Evolutionary conservation across 1,140 invertebrate species (phyloP), one percentile per base, ranked within the genome.

Genomic region (Elymnias hypermnestra): DNA sequence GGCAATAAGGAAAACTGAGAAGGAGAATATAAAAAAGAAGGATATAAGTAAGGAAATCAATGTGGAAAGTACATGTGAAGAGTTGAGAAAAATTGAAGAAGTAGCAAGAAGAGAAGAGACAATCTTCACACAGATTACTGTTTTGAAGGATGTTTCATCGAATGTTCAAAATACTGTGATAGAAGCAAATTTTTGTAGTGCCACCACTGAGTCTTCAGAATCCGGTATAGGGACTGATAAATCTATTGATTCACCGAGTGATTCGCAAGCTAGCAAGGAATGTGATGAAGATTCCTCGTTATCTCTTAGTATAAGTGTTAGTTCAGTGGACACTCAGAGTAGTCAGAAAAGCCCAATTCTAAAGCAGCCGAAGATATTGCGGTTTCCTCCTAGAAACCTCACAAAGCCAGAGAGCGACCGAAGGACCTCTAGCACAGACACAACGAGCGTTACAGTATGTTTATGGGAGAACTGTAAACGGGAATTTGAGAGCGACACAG

Each of bases 381-480:
- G 93, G 51, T 94, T 95, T 64, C 93, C 93, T 0, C 91, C 89
- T 5, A 72, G 57, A 54, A 78, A 36, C 40, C 43, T 53, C 23
- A 53, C 49, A 3, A 81, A 83, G 51, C 28, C 71, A 9, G 61
- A 64, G 31, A 82, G 49, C 41, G 59, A 64, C 18, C 38, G 69
- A 54, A 66, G 78, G 41, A 77, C 55, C 31, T 72, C 76, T 6
- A 81, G 72, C 43, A 67, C 71, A 4, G 76, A 68, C 63, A 76
- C 52, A 2, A 68, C 72, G 1, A 73, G 77, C 19, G 72, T 78
- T 3, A 76, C 71, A 4, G 74, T 91, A 23, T 97, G 96, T 68
- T 89, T 92, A 45, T 98, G 96, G 96, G 90, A 93, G 62, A 92
- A 94, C 57, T 98, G 96, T 87, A 91, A 90, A 54, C 88, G 88